A percentile compares a stretch with the other conserved stretches of the same genome.
Conservation (phyloP, 2,113 vertebrate species). For the Misgurnus mizolepis region DNA sequence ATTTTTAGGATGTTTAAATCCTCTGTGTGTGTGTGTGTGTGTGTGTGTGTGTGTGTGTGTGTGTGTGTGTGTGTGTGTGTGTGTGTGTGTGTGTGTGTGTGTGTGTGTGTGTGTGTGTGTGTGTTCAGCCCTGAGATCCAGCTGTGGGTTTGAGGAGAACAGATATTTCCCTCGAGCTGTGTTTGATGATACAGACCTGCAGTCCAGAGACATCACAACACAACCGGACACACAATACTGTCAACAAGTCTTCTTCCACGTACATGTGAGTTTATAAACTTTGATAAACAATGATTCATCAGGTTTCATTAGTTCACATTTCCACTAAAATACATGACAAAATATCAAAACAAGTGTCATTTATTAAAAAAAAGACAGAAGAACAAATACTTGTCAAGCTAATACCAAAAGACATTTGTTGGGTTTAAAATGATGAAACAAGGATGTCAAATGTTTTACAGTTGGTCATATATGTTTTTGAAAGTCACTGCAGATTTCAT, state of each 20-base stretch:
- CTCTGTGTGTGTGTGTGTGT: not conserved
- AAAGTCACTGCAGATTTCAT: slow-evolving; percentile 45
- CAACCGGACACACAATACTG: slow-evolving; percentile 69
- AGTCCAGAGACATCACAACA: slow-evolving; percentile 65
- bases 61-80: slow-evolving; percentile 22
- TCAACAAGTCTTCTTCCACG: slow-evolving; percentile 79
- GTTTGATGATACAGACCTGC: slow-evolving; percentile 79
- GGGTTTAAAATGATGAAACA: no score
- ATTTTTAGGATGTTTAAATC: no score
- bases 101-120: slow-evolving; percentile 9
- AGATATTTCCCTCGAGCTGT: slow-evolving; percentile 81
- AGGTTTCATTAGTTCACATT: no score
- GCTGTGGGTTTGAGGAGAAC: slow-evolving; percentile 81
- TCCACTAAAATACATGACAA: no score
- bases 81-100: slow-evolving; percentile 24
- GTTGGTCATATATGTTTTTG: no score
- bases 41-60: slow-evolving; percentile 25
- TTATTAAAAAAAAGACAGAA: no score
- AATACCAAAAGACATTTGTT: no score
- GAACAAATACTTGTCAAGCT: no score
- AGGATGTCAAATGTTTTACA: no score
- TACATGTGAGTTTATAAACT: slow-evolving; percentile 78
- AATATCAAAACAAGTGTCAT: no score
- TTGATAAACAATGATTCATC: no score
- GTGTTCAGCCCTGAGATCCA: slow-evolving; percentile 77